phyloP scores from a whole-genome alignment of 2,113 vertebrate genomes.

The Accipiter cooperii region DNA sequence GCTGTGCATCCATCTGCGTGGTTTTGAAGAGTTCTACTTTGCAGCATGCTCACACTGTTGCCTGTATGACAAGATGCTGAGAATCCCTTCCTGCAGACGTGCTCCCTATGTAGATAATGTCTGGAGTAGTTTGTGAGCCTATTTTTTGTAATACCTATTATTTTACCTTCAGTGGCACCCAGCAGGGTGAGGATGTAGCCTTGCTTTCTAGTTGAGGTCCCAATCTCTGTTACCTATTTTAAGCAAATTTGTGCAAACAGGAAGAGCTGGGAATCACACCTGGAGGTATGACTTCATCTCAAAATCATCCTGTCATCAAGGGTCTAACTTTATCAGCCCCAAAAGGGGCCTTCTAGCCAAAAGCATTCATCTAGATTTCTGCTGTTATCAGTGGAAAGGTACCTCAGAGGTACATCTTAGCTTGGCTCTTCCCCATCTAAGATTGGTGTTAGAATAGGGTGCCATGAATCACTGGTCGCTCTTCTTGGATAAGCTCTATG shows the following conservation, averaged over 20 bases:
- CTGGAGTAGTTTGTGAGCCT: neutral
- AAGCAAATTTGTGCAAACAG: neutral
- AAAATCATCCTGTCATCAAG: neutral
- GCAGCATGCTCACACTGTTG: neutral
- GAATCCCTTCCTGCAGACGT: neutral
- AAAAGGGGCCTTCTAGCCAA: neutral
- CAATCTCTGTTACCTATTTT: neutral
- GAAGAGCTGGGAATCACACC: neutral
- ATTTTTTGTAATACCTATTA: neutral
- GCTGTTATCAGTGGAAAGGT: neutral
- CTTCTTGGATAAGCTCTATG: neutral
- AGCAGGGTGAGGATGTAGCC: neutral
- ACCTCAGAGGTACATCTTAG: neutral
- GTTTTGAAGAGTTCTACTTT: neutral
- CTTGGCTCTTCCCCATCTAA: neutral
- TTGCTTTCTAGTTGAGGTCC: neutral
- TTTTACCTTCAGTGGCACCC: neutral
- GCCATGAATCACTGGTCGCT: neutral
- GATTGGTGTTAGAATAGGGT: accelerated
- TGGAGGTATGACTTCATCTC: neutral
- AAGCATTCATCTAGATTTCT: neutral
- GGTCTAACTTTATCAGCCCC: neutral
- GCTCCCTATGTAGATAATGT: neutral
- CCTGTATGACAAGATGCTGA: neutral
- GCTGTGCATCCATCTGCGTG: neutral